Conservation (phyloP, 2,113 vertebrate genomes). For the Forbesichthys papilliferus region DNA sequence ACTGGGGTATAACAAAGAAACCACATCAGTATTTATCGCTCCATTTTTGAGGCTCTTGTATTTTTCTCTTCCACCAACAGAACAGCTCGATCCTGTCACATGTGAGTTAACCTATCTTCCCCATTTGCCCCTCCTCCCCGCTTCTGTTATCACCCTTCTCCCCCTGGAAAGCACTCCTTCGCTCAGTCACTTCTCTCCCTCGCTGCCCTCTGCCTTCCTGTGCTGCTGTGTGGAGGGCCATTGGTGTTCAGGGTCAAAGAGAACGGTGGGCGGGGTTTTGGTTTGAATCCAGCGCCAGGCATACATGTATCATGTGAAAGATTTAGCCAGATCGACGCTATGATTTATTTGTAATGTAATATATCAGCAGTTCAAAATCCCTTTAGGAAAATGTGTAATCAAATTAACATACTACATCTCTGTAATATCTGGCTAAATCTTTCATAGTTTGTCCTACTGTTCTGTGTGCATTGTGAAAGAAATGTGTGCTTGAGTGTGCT, state of each 20-base stretch:
- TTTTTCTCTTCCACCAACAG: slow-evolving; percentile 79
- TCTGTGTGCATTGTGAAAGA: slow-evolving; percentile 13
- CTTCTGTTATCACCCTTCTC: slow-evolving; percentile 49
- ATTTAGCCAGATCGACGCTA: slow-evolving; percentile 73
- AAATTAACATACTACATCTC: background rate
- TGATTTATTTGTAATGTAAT: slow-evolving; percentile 18
- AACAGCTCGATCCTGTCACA: slow-evolving; percentile 79
- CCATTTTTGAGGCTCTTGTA: slow-evolving; percentile 70
- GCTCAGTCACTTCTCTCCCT: background rate
- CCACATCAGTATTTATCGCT: slow-evolving; percentile 34
- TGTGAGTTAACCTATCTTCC: slow-evolving; percentile 75
- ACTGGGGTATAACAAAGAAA: slow-evolving; percentile 28
- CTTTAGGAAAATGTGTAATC: background rate
- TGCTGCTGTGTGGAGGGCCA: slow-evolving; percentile 46
- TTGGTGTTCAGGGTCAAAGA: slow-evolving; percentile 52
- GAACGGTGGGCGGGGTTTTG: slow-evolving; percentile 42
- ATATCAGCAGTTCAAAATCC: background rate
- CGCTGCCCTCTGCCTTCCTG: slow-evolving; percentile 24
- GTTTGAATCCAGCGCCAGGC: slow-evolving; percentile 45
- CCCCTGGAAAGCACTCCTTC: background rate
- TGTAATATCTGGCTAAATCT: slow-evolving; percentile 59
- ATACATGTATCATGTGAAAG: slow-evolving; percentile 55
- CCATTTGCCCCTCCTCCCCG: slow-evolving; percentile 57
- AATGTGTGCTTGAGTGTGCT: slow-evolving; percentile 18
- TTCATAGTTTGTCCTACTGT: slow-evolving; percentile 35